Evolutionary conservation across 1,140 invertebrate genomes (phyloP).

Genomic region (Trinorchestia longiramus): DNA sequence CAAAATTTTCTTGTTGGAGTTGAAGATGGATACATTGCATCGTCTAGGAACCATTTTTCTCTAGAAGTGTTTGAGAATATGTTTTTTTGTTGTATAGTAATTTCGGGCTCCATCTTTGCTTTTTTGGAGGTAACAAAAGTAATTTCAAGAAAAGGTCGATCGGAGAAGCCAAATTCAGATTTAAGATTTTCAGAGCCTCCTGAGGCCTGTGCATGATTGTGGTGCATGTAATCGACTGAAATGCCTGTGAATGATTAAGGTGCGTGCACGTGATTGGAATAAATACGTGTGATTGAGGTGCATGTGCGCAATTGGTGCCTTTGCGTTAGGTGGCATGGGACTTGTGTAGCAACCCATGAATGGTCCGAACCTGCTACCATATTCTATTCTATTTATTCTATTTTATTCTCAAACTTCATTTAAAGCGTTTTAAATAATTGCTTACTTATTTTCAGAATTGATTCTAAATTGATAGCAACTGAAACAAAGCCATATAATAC

Average conservation of each 20-base stretch:
- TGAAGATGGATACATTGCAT: neutral
- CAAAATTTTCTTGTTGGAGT: neutral
- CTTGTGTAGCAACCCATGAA: no score
- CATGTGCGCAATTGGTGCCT: neutral
- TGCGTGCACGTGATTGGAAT: neutral
- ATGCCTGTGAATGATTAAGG: neutral
- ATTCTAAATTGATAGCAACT: neutral
- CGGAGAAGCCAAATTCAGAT: neutral
- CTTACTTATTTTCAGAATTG: neutral
- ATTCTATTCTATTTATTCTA: no score
- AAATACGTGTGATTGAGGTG: neutral
- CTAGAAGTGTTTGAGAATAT: neutral
- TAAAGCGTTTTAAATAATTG: neutral
- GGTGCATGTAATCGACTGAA: neutral
- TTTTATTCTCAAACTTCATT: neutral
- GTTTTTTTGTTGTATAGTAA: neutral
- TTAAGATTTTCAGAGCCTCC: neutral
- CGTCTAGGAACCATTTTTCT: neutral
- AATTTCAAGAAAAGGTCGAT: neutral
- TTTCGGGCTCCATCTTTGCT: neutral
- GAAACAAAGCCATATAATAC: neutral
- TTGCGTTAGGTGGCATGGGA: no score
- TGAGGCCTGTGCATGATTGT: neutral
- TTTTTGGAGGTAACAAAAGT: neutral
- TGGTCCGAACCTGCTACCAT: no score